Evolutionary conservation across 37 sponge, comb jelly and placozoan species (phyloP).

Genomic region (Spongilla lacustris): DNA sequence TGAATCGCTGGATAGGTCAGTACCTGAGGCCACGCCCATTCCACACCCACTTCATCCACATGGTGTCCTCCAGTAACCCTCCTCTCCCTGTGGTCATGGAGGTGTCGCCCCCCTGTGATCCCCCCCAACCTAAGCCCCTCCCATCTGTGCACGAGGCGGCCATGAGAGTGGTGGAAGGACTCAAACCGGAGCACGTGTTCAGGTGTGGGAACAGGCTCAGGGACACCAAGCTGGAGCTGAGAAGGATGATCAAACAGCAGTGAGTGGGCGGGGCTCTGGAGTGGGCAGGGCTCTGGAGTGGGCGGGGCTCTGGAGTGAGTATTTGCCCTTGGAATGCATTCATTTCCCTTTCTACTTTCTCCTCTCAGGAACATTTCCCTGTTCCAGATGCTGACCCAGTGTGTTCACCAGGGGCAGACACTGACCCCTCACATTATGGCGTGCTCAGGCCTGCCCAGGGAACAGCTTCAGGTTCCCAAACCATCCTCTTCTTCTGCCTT

Average conservation of each 20-base stretch:
- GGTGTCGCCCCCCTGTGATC: too few species aligned
- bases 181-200: constrained; percentile 17
- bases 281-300: too few species aligned
- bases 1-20: too few species aligned
- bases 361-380: not conserved
- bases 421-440: not conserved
- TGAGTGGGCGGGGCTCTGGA: too few species aligned
- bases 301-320: too few species aligned
- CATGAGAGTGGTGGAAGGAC: constrained; percentile 9
- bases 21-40: too few species aligned
- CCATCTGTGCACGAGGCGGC: constrained; percentile 4
- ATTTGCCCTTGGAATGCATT: not conserved
- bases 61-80: not conserved
- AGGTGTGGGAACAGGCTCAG: constrained; percentile 20
- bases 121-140: too few species aligned
- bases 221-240: constrained; percentile 40
- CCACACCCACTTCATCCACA: not conserved
- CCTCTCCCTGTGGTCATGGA: not conserved
- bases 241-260: constrained; percentile 49
- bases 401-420: not conserved
- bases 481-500: not conserved
- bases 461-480: not conserved
- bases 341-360: not conserved
- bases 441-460: not conserved
- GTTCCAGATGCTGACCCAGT: not conserved